Evolutionary conservation across 1,140 invertebrate genomes (phyloP), one percentile per base, ranked within the genome.

Genomic region (Diachasmimorpha longicaudata): DNA sequence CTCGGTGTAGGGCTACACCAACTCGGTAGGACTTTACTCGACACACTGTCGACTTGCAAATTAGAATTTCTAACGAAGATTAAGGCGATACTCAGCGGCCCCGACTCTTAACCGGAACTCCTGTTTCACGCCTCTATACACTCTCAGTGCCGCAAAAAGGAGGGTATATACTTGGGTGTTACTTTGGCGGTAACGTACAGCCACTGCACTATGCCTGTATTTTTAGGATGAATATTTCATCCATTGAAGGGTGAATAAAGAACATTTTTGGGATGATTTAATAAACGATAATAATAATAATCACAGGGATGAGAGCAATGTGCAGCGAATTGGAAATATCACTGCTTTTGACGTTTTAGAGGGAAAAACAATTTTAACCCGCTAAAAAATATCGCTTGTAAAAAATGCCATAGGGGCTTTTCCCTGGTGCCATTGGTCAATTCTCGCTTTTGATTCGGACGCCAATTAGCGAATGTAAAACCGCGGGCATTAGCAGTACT

Each of bases 1-100:
- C 14, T 68, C n/a, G 9, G n/a, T 3, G 25, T 68, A 68, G n/a
- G 25, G 13, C 21, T 31, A 10, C 0, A 31, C 31, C 31, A 6
- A 37, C 14, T 37, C 25, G 1, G 0, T 68, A 14, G 13, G 36
- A 68, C 23, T 58, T 66, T 25, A 36, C 21, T 36, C 25, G 25
- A 68, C 36, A 68, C 66, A 68, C 48, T 72, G 16, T 37, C 25
- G 55, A 63, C 71, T 55, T 42, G 52, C 58, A 77, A 81, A 82
- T 82, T 80, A 81, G 76, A 80, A 81, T 80, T 80, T 81, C 77
- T 79, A 81, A 82, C 67, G 80, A 82, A 78, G 76, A 79, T 80
- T 68, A 79, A 78, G 58, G 37, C 74, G 44, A 58, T 67, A 10
- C 48, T 78, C 68, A 76, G 58, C 71, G 36, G 69, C 58, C 48